Conservation (phyloP, 2,888 invertebrate species). For the Neoascia interrupta region DNA sequence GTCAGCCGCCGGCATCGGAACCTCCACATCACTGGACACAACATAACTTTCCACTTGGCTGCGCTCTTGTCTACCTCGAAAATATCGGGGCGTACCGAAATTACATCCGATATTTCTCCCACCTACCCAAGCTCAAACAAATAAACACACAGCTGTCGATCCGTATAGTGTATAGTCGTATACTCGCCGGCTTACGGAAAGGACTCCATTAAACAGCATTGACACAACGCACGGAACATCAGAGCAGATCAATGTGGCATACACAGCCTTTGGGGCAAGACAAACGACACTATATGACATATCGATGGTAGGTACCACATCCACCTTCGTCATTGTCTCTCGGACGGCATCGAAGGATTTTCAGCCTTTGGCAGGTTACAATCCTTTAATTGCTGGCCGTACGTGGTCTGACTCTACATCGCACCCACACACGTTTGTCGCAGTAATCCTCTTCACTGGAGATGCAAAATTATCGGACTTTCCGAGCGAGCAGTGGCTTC, state of each 20-base stretch:
- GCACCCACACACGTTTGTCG: background rate
- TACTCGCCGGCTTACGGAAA: slow-evolving; percentile 3
- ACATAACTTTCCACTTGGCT: slow-evolving; percentile 59
- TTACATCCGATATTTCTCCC: slow-evolving; percentile 8
- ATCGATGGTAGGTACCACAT: slow-evolving; percentile 1
- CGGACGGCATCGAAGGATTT: slow-evolving; percentile 2
- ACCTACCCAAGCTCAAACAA: background rate
- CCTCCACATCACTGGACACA: slow-evolving; percentile 40
- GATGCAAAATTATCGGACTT: slow-evolving; percentile 30
- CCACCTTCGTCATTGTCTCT: slow-evolving; percentile 17
- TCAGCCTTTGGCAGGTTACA: slow-evolving; percentile 39
- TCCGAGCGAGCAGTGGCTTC: background rate
- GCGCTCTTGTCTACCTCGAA: slow-evolving; percentile 10
- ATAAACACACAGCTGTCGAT: background rate
- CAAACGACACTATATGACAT: background rate
- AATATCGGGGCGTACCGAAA: slow-evolving; percentile 15
- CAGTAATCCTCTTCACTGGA: slow-evolving; percentile 42
- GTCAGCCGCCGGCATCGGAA: slow-evolving; percentile 39
- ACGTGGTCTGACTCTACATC: slow-evolving; percentile 21
- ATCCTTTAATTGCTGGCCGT: slow-evolving; percentile 55
- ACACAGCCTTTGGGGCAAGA: slow-evolving; percentile 6
- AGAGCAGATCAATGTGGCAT: slow-evolving; percentile 30
- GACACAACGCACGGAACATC: slow-evolving; percentile 25
- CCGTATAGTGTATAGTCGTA: background rate
- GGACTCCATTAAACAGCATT: slow-evolving; percentile 41